Percentiles rank a stretch among this genome's conserved stretches.
Conservation (phyloP, 2,888 invertebrate species). For the Gasteruption jaculator region DNA sequence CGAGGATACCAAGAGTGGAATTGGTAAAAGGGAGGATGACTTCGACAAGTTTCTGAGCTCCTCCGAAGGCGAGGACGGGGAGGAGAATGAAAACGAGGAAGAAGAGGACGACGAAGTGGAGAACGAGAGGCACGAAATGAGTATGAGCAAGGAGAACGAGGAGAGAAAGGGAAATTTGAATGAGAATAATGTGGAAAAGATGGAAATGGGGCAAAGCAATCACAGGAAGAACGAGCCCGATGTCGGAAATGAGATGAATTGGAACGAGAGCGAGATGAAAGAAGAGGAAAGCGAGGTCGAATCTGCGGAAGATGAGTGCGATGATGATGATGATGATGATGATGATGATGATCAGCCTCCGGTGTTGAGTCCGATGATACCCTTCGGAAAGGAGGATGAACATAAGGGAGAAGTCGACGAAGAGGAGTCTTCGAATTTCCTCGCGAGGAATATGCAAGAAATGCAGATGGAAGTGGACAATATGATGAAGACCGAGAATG, state of each 20-base stretch:
- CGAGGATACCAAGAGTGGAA: constrained; percentile 3
- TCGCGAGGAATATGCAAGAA: constrained; percentile 11
- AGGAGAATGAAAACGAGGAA: too few relatives aligned
- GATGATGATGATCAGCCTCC: constrained; percentile 42
- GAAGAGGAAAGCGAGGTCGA: constrained; percentile 22
- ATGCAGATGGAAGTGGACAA: too few relatives aligned
- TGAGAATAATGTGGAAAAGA: constrained; percentile 16
- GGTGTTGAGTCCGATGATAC: constrained; percentile 45
- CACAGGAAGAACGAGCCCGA: constrained; percentile 14
- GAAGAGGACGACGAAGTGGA: background rate
- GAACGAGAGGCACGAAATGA: constrained; percentile 10
- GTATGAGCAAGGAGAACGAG: constrained; percentile 15
- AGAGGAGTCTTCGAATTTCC: too few relatives aligned
- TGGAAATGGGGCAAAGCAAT: constrained; percentile 15
- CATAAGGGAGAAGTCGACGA: constrained; percentile 13
- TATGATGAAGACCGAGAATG: too few relatives aligned
- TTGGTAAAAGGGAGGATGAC: constrained; percentile 13
- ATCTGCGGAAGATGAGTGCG: constrained; percentile 15
- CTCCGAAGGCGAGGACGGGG: constrained; percentile 34
- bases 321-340: constrained; percentile 6
- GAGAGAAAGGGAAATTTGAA: constrained; percentile 11
- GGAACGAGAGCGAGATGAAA: constrained; percentile 15
- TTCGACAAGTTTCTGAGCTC: constrained; percentile 27
- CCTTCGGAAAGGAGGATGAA: constrained; percentile 29
- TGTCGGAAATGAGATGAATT: constrained; percentile 2